phyloP scores from a whole-genome alignment of 1,140 invertebrate genomes.

The Drosophila cardini region DNA sequence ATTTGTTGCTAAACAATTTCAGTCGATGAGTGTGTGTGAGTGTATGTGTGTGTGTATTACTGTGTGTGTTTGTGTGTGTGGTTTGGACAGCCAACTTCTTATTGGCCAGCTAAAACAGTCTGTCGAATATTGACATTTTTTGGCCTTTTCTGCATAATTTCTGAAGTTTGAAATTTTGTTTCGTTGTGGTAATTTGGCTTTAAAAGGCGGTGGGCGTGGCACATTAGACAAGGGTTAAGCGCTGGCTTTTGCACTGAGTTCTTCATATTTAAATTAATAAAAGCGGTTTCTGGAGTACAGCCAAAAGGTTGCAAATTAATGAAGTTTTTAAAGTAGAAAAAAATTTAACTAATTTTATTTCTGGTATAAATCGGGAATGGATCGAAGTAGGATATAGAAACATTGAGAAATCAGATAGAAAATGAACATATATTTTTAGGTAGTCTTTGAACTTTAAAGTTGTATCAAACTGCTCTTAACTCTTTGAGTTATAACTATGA shows the following conservation, averaged over 20 bases:
- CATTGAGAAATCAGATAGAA: too few species aligned
- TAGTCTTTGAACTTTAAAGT: too few species aligned
- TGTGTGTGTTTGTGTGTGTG: conserved; percentile 22
- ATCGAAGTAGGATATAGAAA: too few species aligned
- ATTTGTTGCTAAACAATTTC: conserved; percentile 74
- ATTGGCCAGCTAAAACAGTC: conserved; percentile 62
- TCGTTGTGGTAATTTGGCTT: conserved; percentile 28
- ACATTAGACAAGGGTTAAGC: conserved; percentile 3
- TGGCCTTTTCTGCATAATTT: conserved; percentile 34
- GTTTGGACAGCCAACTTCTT: conserved; percentile 53
- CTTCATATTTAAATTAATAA: conserved; percentile 30
- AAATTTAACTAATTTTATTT: conserved; percentile 3
- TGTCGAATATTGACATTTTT: conserved; percentile 77
- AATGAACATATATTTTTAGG: too few species aligned
- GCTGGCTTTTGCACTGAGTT: too few species aligned
- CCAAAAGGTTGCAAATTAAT: conserved; percentile 3
- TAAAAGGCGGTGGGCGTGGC: conserved; percentile 15
- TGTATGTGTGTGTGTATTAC: conserved; percentile 34
- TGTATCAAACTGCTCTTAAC: too few species aligned
- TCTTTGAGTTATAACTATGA: too few species aligned
- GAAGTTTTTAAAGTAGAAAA: conserved; percentile 1
- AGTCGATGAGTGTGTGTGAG: conserved; percentile 28
- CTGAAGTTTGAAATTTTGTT: conserved; percentile 34
- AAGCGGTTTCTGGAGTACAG: conserved; percentile 19
- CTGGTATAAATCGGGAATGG: background rate